These are phyloP conservation scores for Branchinecta lynchi DNA, from an alignment of 1,140 invertebrate genomes.

Conservation along the genomic window DNA sequence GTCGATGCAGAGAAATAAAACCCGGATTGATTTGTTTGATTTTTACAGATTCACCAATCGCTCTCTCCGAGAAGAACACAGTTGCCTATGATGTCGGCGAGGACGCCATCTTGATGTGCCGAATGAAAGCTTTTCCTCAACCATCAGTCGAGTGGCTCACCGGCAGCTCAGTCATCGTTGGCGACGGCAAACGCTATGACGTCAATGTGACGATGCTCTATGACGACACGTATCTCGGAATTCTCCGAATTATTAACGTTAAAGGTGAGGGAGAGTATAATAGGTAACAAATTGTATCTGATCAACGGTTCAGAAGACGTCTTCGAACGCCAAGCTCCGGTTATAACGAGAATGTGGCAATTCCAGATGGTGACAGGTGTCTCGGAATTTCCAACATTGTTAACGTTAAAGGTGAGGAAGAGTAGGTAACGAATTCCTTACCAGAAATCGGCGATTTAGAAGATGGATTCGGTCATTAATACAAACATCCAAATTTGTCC, in stretches of 20 bases:
- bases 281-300: too few relatives aligned
- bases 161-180: constrained; percentile 47
- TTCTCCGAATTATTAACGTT: constrained; percentile 56
- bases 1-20: too few relatives aligned
- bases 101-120: constrained; percentile 65
- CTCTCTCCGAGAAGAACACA: constrained; percentile 65
- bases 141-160: constrained; percentile 83
- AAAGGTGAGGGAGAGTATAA: constrained; percentile 26
- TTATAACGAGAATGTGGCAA: too few relatives aligned
- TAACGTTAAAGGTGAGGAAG: too few relatives aligned
- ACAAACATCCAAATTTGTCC: too few relatives aligned
- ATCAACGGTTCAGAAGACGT: too few relatives aligned
- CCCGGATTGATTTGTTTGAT: constrained; percentile 20
- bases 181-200: constrained; percentile 58
- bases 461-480: too few relatives aligned
- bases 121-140: constrained; percentile 75
- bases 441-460: too few relatives aligned
- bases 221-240: constrained; percentile 67
- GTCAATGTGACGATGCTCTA: constrained; percentile 59
- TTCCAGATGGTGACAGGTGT: too few relatives aligned
- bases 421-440: too few relatives aligned
- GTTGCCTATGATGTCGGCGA: constrained; percentile 71
- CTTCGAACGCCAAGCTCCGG: too few relatives aligned
- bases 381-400: too few relatives aligned
- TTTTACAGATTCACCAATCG: constrained; percentile 59